phyloP scores from a whole-genome alignment of 2,113 vertebrate genomes.

The Sebastes schlegelii region DNA sequence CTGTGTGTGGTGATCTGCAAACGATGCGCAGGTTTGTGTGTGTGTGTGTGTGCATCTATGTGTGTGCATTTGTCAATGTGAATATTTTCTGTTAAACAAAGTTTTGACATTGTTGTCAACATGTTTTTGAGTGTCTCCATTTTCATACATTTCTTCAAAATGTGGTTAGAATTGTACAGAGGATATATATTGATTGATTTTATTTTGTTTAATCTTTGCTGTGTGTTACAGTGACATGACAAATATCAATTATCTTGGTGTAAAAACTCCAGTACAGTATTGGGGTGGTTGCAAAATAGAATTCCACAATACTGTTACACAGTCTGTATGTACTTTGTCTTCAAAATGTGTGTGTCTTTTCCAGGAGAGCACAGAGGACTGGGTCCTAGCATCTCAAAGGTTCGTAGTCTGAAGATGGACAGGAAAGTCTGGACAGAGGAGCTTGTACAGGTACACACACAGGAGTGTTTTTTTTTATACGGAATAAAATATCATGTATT shows the following conservation, averaged over 20 bases:
- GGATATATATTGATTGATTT: background rate
- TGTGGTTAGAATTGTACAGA: background rate
- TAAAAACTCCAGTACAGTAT: background rate
- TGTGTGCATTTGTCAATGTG: background rate
- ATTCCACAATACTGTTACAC: background rate
- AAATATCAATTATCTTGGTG: background rate
- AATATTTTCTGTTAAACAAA: background rate
- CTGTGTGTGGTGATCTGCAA: slow-evolving; percentile 96
- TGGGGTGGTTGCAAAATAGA: background rate
- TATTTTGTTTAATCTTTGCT: background rate
- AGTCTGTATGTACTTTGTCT: background rate
- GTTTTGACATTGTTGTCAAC: background rate
- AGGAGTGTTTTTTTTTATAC: background rate
- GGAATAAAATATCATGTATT: background rate
- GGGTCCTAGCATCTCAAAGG: slow-evolving; percentile 91
- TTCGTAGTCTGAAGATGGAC: slow-evolving; percentile 98
- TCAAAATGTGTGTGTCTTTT: slow-evolving; percentile 31
- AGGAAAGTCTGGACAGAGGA: slow-evolving; percentile 95
- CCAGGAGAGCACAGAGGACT: slow-evolving; percentile 92
- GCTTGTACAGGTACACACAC: slow-evolving; percentile 88
- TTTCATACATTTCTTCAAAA: background rate
- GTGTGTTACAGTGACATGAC: background rate
- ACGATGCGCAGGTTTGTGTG: slow-evolving; percentile 89
- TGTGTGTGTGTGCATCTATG: background rate
- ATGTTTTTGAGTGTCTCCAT: background rate